Base-by-base conservation (phyloP, 2,888 invertebrate genomes). In the Caenorhabditis auriculariae region DNA sequence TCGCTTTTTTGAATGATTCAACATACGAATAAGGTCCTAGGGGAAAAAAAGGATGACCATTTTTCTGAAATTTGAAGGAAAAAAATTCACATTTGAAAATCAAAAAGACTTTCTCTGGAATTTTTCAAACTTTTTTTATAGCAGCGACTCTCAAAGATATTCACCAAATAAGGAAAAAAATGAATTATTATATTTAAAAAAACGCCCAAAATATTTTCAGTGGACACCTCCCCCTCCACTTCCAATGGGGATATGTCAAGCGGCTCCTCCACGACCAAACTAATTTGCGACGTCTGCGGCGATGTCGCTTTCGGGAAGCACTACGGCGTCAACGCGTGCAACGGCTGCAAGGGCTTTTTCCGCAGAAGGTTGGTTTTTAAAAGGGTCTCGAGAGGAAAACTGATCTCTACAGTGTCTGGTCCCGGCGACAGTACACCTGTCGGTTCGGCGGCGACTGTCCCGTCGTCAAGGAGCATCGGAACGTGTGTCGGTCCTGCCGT, bases 371-470 rank as follows among this genome's bases (percentile, higher is more conserved):
- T 6, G 35, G n/a, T 32, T n/a, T 32, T 32, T 32, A 32, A n/a
- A 32, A 12, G 35, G n/a, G 9, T 32, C n/a, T 12, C 35, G 9
- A 27, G 37, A 28, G 17, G 17, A 32, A 32, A 27, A 23, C 29
- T 19, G n/a, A 44, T 4, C 19, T 44, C 58, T 69, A 47, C 39
- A 70, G 69, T 51, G 72, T 77, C 1, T 76, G 75, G 76, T 64
- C 65, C 17, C 57, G 76, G 3, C 57, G 77, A 19, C 72, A 72
- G 41, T 77, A 77, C 55, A 66, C 66, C 4, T 77, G 77, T 54
- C 65, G 77, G 2, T 76, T 76, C 50, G 75, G 74, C 23, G 75
- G 75, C 15, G 75, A 76, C 47, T 77, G 77, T 46, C 68, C 71
- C 5, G 75, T 77, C 7, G 69, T 72, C 9, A 77, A 77, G 54